Base-by-base conservation (phyloP, 2,113 vertebrate genomes). In the Sigmodon hispidus region DNA sequence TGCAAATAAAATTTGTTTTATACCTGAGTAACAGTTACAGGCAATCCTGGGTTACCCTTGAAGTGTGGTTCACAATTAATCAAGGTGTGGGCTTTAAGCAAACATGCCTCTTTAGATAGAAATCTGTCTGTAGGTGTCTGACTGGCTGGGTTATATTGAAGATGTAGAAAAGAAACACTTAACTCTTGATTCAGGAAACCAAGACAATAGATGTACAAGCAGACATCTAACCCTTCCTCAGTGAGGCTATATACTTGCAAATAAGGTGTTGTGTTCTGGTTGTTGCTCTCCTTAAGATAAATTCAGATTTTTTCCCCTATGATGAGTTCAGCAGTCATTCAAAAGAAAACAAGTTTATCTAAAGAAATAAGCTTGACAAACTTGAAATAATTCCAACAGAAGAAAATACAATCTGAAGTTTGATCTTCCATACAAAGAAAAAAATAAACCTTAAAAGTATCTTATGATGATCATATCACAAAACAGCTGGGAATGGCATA, bases 401-500 rank as follows among this genome's bases (percentile, higher is more conserved):
- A 95, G 67, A 84, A 52, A 95, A 96, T 91, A 76, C 75, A 97
- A 94, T 1, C 29, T 34, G 17, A 7, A 93, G 2, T 61, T 96
- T 97, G 95, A 31, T 85, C 75, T 84, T 29, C 67, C 96, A 76
- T 12, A 94, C 75, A 59, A 1, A 40, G 85, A 84, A 65, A 89
- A 67, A 90, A 67, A 84, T 65, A 91, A 92, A 79, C 3, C n/a
- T 97, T 96, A 94, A 69, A 94, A 94, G 11, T 87, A 96, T 79
- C 11, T 24, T 95, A 11, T 75, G 80, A 81, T 87, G 29, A 94
- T 96, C 50, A 9, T 96, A 92, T 97, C 67, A 94, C 89, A 43
- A 90, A 92, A 80, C 0, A 95, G 65, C 76, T 97, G 92, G n/a
- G n/a, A 97, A 59, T 90, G 73, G 94, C 95, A 94, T 86, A 97